These are phyloP conservation scores for Pantherophis vulpinus DNA, from an alignment of 2,797 vertebrate genomes.

Conservation along the genomic window DNA sequence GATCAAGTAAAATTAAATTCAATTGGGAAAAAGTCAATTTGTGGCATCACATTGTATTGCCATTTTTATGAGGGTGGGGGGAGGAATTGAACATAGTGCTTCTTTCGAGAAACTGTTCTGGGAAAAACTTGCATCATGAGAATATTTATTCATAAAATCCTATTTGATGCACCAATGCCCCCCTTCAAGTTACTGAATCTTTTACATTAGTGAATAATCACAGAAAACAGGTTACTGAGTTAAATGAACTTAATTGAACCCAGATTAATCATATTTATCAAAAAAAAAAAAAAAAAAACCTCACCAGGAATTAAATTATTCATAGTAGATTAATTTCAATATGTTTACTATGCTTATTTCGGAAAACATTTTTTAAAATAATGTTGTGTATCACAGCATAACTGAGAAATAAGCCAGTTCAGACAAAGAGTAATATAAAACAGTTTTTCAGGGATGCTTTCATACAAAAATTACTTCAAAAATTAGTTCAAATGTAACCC, in stretches of 20 bases:
- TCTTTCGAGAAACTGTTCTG: background rate
- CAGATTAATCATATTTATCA: background rate
- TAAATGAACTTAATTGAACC: background rate
- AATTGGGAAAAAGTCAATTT: background rate
- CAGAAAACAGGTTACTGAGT: background rate
- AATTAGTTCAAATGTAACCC: background rate
- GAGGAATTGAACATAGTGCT: background rate
- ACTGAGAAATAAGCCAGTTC: background rate
- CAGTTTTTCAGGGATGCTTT: background rate
- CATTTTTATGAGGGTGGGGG: background rate
- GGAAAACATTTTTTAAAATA: background rate
- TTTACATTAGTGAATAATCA: background rate
- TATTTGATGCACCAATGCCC: background rate
- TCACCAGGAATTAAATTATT: background rate
- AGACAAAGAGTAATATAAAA: background rate
- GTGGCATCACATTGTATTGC: background rate
- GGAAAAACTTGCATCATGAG: background rate
- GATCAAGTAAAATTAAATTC: background rate
- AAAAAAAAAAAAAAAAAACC: background rate
- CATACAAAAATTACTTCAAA: background rate
- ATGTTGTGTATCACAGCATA: background rate
- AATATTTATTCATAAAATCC: background rate
- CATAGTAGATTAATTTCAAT: background rate
- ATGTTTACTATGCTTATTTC: background rate
- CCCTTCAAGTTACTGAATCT: background rate